Evolutionary conservation across 1,140 invertebrate genomes (phyloP).

Genomic region (Drosophila malerkotliana): DNA sequence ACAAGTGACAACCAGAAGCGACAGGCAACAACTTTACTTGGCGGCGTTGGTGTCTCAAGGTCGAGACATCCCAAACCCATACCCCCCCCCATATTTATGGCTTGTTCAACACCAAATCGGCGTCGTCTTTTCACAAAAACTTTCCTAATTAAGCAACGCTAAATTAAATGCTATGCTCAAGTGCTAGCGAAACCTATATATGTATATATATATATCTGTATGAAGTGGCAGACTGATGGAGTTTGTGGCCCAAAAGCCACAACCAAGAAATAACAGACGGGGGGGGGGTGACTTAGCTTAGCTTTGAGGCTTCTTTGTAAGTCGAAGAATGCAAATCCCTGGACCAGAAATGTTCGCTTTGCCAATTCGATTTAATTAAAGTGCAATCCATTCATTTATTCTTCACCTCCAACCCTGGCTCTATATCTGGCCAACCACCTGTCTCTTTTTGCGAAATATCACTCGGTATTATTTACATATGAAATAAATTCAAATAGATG

Average conservation of each 20-base stretch:
- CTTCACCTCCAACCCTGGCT: not conserved
- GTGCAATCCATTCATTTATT: slow-evolving; percentile 32
- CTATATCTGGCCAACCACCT: not conserved
- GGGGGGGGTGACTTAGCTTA: no score
- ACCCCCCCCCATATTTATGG: slow-evolving; percentile 31
- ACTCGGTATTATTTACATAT: slow-evolving; percentile 33
- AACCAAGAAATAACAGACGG: no score
- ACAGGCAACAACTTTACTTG: slow-evolving; percentile 29
- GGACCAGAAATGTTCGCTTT: slow-evolving; percentile 6
- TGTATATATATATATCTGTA: not conserved
- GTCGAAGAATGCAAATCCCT: slow-evolving; percentile 11
- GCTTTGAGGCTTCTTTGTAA: not conserved
- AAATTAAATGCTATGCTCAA: slow-evolving; percentile 38
- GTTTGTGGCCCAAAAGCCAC: no score
- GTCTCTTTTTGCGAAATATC: not conserved
- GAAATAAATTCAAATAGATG: slow-evolving; percentile 23
- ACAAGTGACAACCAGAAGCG: slow-evolving; percentile 55
- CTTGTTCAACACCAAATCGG: slow-evolving; percentile 57
- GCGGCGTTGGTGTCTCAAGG: slow-evolving; percentile 41
- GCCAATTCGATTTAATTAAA: slow-evolving; percentile 41
- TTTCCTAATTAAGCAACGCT: slow-evolving; percentile 68
- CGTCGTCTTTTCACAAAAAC: slow-evolving; percentile 48
- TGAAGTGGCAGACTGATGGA: not conserved
- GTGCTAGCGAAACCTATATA: not conserved
- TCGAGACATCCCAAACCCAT: not conserved